Evolutionary conservation across 2,888 invertebrate genomes (phyloP), one percentile per base, ranked within the genome.

Genomic region (Pherbina coryleti): DNA sequence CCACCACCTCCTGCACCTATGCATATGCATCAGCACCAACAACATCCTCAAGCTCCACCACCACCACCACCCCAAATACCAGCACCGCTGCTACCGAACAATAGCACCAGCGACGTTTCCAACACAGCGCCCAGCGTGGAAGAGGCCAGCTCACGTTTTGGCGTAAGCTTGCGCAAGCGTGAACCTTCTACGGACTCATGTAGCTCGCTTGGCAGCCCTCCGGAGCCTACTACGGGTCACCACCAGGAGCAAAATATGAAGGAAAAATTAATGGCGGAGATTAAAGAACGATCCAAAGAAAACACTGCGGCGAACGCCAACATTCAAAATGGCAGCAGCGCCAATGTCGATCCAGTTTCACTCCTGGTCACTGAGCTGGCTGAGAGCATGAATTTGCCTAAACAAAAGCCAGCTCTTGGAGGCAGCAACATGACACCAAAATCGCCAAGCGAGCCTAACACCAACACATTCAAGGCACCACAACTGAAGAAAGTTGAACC

Each of bases 231-330:
- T 53, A 53, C 86, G 25, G 67, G 84, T 67, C 60, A 79, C 67
- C 75, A 86, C 86, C 79, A 90, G 89, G 83, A 84, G 67, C 72
- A 81, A 64, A 84, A 89, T 75, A 93, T 94, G 92, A 96, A 96
- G 85, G 96, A 96, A 88, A 95, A 96, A 93, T 91, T 95, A 70
- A 94, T 96, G 67, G 94, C 95, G 5, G 96, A 96, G 89, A 96
- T 96, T 78, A 96, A 95, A 88, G 95, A 95, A 60, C 84, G 84
- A 55, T 83, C 82, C 77, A 86, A 86, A 80, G 84, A 83, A 17
- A 84, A 82, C 76, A 80, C 79, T 11, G 93, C 94, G 14, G 94
- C 94, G 84, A 92, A 92, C 83, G 93, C 93, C 85, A 91, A 91
- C 66, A 77, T 79, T 31, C 71, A 91, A 91, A 86, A 92, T 92